Evolutionary conservation across 2,113 vertebrate genomes (phyloP), one percentile per base, ranked within the genome.

Genomic region (Porphyrio hochstetteri): DNA sequence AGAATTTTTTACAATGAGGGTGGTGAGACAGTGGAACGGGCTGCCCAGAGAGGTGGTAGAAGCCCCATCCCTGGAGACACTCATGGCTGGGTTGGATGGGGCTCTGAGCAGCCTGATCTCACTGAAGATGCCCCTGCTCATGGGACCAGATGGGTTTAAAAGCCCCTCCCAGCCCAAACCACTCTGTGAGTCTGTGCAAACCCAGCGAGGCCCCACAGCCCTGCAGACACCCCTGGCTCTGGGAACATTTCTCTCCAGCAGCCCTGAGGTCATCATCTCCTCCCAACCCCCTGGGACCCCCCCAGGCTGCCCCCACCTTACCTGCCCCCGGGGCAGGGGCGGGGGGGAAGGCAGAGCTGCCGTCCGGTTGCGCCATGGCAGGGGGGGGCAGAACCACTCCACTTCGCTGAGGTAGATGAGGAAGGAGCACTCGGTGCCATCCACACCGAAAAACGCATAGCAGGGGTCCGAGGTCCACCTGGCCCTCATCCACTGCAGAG

Each of bases 381-480:
- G 96, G 0, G 98, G 98, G n/a, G 99, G 99, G 77, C 99, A 99
- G 98, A 99, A 99, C 99, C 99, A 99, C 97, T 99, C 99, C 4
- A 99, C 99, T 95, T 99, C 99, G 3, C 99, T 99, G 96, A 99
- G 99, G 98, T 99, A 99, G 97, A 99, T 91, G 82, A 99, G 99
- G 96, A 99, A 99, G 5, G 99, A 99, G 95, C 99, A 99, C 91
- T 99, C 99, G 0, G 99, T 99, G 91, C 99, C 99, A 0, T 99
- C 99, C 87, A 99, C 99, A 0, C 99, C 99, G 3, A 99, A 99
- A 90, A 99, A 99, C 16, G 99, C 98, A 0, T 99, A 99, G 97
- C 99, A 99, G 28, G 99, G 99, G 97, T 99, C 99, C 0, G 99
- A 99, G 28, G 99, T 99, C 99, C 99, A 99, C 77, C 99, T 98